Evolutionary conservation across 2,888 invertebrate species (phyloP).

Genomic region (Poecilus cupreus): DNA sequence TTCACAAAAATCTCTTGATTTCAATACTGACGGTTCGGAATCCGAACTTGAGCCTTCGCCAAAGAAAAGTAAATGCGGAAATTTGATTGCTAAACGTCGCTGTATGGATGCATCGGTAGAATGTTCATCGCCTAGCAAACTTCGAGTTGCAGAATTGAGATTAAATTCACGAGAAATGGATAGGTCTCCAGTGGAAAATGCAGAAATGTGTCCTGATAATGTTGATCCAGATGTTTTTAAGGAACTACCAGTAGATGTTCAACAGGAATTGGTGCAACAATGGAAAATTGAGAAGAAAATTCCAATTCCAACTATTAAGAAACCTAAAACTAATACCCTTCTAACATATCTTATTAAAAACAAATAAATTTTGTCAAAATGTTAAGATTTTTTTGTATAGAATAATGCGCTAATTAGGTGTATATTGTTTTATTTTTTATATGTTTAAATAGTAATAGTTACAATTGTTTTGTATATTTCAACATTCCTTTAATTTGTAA

Average conservation of each 20-base stretch:
- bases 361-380: conserved; percentile 72
- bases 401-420: background rate
- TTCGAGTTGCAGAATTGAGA: conserved; percentile 80
- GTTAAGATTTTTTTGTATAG: background rate
- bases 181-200: conserved; percentile 57
- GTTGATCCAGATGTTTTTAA: conserved; percentile 82
- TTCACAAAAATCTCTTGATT: conserved; percentile 69
- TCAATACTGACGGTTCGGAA: conserved; percentile 79
- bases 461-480: conserved; percentile 50
- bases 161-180: conserved; percentile 80
- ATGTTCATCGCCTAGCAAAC: conserved; percentile 81
- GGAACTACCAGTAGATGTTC: conserved; percentile 82
- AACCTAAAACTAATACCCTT: conserved; percentile 78
- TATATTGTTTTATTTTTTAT: conserved; percentile 10
- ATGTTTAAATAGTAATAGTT: conserved; percentile 32
- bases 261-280: conserved; percentile 83
- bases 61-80: conserved; percentile 79
- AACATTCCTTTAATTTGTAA: conserved; percentile 31
- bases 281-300: conserved; percentile 73
- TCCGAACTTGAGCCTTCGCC: conserved; percentile 84
- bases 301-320: conserved; percentile 73
- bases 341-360: conserved; percentile 82
- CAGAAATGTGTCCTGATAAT: conserved; percentile 76
- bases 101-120: conserved; percentile 71
- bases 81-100: conserved; percentile 74